Conservation (phyloP, 2,888 invertebrate species). For the Diogma glabrata region DNA sequence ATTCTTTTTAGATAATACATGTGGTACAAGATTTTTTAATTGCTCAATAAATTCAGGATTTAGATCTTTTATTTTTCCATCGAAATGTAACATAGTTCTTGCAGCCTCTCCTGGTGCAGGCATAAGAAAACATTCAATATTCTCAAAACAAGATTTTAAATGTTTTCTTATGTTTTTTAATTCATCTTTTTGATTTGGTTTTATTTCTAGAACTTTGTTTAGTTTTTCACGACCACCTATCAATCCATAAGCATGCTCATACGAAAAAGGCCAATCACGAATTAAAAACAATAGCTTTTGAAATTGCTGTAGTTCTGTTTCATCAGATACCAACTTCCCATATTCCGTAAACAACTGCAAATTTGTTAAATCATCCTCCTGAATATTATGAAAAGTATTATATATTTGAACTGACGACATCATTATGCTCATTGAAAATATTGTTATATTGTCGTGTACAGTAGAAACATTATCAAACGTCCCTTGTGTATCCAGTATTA, state of each 20-base stretch:
- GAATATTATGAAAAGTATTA: slow-evolving; percentile 11
- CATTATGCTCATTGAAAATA: slow-evolving; percentile 14
- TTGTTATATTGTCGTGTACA: slow-evolving; percentile 11
- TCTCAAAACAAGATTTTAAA: not conserved
- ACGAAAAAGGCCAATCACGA: not conserved
- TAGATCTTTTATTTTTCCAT: not conserved
- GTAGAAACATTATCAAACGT: slow-evolving; percentile 11
- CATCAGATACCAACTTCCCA: no score
- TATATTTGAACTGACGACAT: slow-evolving; percentile 13
- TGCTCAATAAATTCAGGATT: not conserved
- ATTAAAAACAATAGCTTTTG: slow-evolving; percentile 6
- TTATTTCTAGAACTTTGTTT: not conserved
- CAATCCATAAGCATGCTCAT: not conserved
- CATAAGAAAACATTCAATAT: not conserved
- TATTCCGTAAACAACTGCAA: slow-evolving; percentile 13
- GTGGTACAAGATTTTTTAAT: not conserved
- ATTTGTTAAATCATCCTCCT: slow-evolving; percentile 14
- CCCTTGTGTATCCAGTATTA: slow-evolving; percentile 16
- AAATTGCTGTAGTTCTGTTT: not conserved
- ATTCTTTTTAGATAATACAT: not conserved
- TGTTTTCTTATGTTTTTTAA: not conserved
- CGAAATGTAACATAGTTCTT: not conserved
- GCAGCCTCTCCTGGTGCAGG: not conserved
- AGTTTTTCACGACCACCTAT: not conserved
- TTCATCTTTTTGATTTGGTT: not conserved